phyloP scores from a whole-genome alignment of 1,140 invertebrate genomes.

The Calliopsis andreniformis region DNA sequence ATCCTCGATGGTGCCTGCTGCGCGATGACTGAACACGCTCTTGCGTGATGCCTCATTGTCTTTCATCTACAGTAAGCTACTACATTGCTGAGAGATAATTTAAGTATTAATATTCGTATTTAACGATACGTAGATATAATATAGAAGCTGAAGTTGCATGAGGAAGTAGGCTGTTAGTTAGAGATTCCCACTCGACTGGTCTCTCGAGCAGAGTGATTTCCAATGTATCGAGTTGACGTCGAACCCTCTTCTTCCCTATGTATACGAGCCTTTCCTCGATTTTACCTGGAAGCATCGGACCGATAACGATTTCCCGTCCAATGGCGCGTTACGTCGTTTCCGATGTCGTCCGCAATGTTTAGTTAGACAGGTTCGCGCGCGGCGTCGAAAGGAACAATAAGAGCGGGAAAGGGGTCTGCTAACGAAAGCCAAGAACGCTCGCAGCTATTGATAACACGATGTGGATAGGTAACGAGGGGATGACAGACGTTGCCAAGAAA shows the following conservation, averaged over 20 bases:
- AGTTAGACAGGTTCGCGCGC: slow-evolving; percentile 11
- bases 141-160: no score
- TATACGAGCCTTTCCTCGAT: neutral
- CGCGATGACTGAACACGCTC: no score
- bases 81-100: no score
- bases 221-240: neutral
- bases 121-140: no score
- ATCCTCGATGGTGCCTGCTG: neutral
- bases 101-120: no score
- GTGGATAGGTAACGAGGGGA: slow-evolving; percentile 39
- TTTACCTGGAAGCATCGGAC: neutral
- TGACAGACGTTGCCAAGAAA: slow-evolving; percentile 50
- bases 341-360: slow-evolving; percentile 36
- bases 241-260: neutral
- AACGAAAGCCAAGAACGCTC: slow-evolving; percentile 19
- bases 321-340: slow-evolving; percentile 37
- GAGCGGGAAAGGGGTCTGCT: neutral
- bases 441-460: slow-evolving; percentile 35
- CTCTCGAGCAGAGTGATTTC: no score
- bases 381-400: slow-evolving; percentile 9
- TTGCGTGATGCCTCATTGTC: no score
- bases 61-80: no score
- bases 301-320: slow-evolving; percentile 44
- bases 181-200: no score
- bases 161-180: no score